These are phyloP conservation scores for Desoria tigrina DNA, from an alignment of 2,888 invertebrate genomes.

Conservation along the genomic window DNA sequence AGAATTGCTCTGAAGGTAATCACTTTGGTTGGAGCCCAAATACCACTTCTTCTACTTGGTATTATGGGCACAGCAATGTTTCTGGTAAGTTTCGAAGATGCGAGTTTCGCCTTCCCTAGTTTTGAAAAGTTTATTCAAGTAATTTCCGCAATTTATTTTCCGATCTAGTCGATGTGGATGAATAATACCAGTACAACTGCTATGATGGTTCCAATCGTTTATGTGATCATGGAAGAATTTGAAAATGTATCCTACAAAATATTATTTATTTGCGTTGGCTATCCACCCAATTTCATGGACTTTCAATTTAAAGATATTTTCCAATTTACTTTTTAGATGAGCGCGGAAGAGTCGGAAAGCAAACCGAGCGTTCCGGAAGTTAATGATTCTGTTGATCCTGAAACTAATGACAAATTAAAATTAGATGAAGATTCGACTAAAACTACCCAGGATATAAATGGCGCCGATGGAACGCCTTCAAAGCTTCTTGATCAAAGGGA, in stretches of 20 bases:
- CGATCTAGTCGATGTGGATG: conserved; percentile 17
- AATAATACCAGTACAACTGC: conserved; percentile 40
- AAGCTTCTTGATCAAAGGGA: no score
- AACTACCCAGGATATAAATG: no score
- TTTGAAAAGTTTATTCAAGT: not conserved
- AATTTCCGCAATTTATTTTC: not conserved
- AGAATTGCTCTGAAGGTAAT: conserved; percentile 60
- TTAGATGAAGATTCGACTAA: no score
- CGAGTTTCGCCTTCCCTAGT: not conserved
- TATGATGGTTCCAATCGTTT: conserved; percentile 48
- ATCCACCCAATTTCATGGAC: no score
- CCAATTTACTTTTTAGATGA: no score
- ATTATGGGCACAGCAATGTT: conserved; percentile 87
- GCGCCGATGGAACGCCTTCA: no score
- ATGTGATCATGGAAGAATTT: conserved; percentile 18
- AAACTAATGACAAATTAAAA: no score
- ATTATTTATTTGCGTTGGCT: no score
- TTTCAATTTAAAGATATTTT: no score
- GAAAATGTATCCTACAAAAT: not conserved
- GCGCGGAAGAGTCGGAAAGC: not conserved
- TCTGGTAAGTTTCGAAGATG: conserved; percentile 61
- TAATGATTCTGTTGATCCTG: not conserved
- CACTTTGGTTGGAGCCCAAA: conserved; percentile 47
- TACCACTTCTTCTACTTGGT: conserved; percentile 73
- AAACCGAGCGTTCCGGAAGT: not conserved